Evolutionary conservation across 2,888 invertebrate genomes (phyloP).

Genomic region (Andricus curvator): DNA sequence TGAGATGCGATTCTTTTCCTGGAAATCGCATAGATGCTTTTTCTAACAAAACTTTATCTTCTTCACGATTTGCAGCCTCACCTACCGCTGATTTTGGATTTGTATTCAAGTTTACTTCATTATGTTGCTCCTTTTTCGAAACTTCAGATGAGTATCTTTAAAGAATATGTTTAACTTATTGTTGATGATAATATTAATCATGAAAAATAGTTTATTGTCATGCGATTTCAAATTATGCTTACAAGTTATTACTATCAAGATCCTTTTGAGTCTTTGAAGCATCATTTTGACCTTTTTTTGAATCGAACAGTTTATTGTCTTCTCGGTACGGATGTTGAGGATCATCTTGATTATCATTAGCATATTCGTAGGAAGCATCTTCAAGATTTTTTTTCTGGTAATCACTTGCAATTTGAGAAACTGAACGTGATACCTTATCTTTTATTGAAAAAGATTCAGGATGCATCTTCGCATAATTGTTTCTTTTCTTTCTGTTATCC

Average conservation of each 20-base stretch:
- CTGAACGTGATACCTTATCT: neutral
- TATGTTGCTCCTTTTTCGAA: neutral
- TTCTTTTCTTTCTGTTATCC: neutral
- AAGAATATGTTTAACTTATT: neutral
- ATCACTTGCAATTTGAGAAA: neutral
- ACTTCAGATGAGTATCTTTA: neutral
- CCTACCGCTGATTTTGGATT: neutral
- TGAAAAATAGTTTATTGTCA: neutral
- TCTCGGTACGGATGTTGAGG: neutral
- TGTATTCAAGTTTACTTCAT: neutral
- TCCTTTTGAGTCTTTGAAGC: neutral
- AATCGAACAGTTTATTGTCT: neutral
- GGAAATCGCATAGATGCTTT: neutral
- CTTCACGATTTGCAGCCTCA: neutral
- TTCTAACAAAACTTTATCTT: neutral
- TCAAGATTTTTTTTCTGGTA: neutral
- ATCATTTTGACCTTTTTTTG: neutral
- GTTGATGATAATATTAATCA: neutral
- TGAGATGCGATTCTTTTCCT: neutral
- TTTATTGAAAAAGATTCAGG: neutral
- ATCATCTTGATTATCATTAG: slow-evolving; percentile 1
- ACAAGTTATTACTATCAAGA: neutral
- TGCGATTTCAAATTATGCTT: neutral
- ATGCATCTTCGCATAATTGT: neutral
- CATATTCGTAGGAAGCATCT: neutral